These are phyloP conservation scores for Pipistrellus pygmaeus DNA, from an alignment of 2,797 vertebrate genomes.

Conservation along the genomic window DNA sequence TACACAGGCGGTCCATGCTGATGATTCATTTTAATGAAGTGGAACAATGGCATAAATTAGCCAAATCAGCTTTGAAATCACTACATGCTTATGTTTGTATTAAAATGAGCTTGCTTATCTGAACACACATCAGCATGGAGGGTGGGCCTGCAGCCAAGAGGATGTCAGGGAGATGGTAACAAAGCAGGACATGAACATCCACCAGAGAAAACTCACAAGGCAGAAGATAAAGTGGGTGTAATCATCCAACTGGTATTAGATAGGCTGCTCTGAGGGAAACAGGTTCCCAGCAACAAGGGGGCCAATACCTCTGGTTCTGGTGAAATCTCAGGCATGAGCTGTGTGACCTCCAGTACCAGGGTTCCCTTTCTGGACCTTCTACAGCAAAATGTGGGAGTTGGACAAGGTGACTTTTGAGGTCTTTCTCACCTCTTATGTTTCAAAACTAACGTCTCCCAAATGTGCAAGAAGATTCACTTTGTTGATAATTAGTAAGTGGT, in stretches of 20 bases:
- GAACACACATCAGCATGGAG: neutral
- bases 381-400: constrained; percentile 32
- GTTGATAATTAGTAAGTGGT: neutral
- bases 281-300: neutral
- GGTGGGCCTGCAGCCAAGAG: neutral
- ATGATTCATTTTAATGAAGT: constrained; percentile 50
- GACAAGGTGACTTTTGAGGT: neutral
- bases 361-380: constrained; percentile 61
- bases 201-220: neutral
- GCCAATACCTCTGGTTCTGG: constrained; percentile 19
- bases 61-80: constrained; percentile 21
- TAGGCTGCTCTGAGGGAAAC: neutral
- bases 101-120: constrained; percentile 6
- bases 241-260: neutral
- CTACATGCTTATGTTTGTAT: neutral
- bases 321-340: neutral
- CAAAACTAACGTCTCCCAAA: constrained; percentile 59
- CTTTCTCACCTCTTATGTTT: constrained; percentile 41
- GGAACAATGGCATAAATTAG: constrained; percentile 17
- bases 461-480: neutral
- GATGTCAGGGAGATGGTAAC: neutral
- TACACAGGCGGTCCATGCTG: neutral
- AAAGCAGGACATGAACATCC: neutral
- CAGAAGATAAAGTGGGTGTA: neutral
- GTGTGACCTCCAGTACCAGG: neutral